phyloP scores from a whole-genome alignment of 1,140 invertebrate species.

The Penaeus chinensis region DNA sequence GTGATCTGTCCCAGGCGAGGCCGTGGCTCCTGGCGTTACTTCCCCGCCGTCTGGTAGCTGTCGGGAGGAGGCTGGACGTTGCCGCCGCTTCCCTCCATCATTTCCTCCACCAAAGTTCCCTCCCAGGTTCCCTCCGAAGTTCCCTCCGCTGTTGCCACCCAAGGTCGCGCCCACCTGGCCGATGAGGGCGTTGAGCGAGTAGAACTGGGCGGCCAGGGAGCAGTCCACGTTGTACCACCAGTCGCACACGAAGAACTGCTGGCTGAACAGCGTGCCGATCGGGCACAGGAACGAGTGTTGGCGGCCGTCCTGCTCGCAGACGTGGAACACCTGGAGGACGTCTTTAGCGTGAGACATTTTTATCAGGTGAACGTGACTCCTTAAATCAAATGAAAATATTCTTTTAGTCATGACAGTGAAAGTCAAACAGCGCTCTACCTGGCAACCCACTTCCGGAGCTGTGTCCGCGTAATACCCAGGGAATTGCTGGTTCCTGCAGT shows the following conservation, averaged over 20 bases:
- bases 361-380: too few relatives aligned
- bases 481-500: neutral
- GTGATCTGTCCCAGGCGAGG: too few relatives aligned
- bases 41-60: too few relatives aligned
- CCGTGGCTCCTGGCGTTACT: too few relatives aligned
- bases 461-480: constrained; percentile 16
- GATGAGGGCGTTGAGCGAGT: constrained; percentile 67
- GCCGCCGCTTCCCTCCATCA: too few relatives aligned
- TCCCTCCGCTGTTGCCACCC: neutral
- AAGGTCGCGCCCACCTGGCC: neutral
- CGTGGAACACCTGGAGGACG: constrained; percentile 67
- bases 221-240: constrained; percentile 66
- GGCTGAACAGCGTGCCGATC: constrained; percentile 68
- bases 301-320: constrained; percentile 66
- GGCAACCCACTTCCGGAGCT: neutral
- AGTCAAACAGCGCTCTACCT: neutral
- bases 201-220: constrained; percentile 66
- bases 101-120: too few relatives aligned
- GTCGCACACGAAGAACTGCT: constrained; percentile 63
- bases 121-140: neutral
- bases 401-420: too few relatives aligned
- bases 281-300: constrained; percentile 67
- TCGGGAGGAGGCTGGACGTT: too few relatives aligned
- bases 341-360: too few relatives aligned
- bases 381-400: too few relatives aligned